Conservation (phyloP, 2,888 invertebrate genomes). For the Eupsilia transversa region DNA sequence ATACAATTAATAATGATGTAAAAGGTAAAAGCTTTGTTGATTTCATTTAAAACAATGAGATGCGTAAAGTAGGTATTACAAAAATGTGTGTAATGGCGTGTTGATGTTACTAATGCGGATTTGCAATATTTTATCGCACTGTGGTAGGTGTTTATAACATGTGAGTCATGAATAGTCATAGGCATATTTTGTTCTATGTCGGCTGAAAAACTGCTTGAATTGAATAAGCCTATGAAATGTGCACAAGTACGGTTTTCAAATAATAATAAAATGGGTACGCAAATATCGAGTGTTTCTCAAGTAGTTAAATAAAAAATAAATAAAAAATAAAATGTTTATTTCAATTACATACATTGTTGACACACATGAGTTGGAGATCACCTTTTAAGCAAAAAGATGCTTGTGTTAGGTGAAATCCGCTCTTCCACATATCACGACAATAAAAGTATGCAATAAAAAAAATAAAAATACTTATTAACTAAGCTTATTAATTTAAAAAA, state of each 20-base stretch:
- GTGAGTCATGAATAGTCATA: conserved; percentile 15
- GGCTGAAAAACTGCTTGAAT: conserved; percentile 20
- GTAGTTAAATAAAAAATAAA: too few relatives aligned
- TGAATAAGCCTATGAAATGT: conserved; percentile 11
- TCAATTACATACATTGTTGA: too few relatives aligned
- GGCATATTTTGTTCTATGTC: conserved; percentile 20
- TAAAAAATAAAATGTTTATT: too few relatives aligned
- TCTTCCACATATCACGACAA: too few relatives aligned
- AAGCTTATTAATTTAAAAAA: too few relatives aligned
- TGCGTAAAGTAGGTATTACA: conserved; percentile 9
- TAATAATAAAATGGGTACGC: background rate
- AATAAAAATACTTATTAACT: too few relatives aligned
- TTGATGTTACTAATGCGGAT: conserved; percentile 22
- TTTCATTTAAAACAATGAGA: background rate
- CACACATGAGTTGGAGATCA: too few relatives aligned
- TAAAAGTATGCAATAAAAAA: too few relatives aligned
- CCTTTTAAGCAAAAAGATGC: too few relatives aligned
- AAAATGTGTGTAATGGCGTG: conserved; percentile 19
- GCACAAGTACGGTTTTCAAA: background rate
- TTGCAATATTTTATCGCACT: conserved; percentile 43
- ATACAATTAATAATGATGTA: background rate
- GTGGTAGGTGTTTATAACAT: conserved; percentile 1
- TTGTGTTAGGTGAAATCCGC: too few relatives aligned
- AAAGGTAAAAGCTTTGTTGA: background rate
- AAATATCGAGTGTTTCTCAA: background rate